A percentile compares a stretch with the other conserved stretches of the same genome.
Evolutionary conservation across 2,113 vertebrate genomes (phyloP).

Genomic region (Trogon surrucura): DNA sequence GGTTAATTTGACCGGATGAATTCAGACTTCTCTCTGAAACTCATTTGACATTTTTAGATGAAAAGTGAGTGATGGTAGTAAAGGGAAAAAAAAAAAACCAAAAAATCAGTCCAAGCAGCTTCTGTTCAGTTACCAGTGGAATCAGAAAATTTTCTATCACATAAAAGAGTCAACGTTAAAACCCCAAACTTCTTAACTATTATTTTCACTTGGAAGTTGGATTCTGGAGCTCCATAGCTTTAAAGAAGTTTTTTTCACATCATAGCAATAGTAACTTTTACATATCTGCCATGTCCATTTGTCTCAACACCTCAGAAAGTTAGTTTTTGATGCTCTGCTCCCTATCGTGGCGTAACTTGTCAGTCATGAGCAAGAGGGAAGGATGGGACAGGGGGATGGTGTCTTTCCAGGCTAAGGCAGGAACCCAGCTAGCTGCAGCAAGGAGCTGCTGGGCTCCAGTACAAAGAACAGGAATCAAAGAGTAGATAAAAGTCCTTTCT

Average conservation of each 20-base stretch:
- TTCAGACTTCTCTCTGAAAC: constrained; percentile 37
- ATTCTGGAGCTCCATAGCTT: neutral
- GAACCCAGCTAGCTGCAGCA: neutral
- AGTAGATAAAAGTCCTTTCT: neutral
- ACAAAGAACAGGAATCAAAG: rapidly evolving
- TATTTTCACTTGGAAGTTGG: neutral
- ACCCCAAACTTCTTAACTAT: neutral
- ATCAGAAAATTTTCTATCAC: neutral
- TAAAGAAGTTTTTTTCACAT: neutral
- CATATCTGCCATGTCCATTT: neutral
- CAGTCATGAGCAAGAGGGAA: neutral
- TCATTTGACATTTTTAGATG: constrained; percentile 57
- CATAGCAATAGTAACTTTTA: neutral
- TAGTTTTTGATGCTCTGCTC: neutral
- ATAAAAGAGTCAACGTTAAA: neutral
- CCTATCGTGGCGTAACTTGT: neutral
- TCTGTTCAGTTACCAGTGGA: neutral
- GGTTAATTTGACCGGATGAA: constrained; percentile 59
- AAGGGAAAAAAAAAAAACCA: neutral
- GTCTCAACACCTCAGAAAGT: neutral
- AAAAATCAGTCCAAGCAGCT: neutral
- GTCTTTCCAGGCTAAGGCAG: neutral
- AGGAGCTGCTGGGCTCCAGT: neutral
- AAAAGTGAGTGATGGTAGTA: neutral
- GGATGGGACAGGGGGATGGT: rapidly evolving